phyloP scores from a whole-genome alignment of 2,888 invertebrate genomes.

The Saturnia pavonia region DNA sequence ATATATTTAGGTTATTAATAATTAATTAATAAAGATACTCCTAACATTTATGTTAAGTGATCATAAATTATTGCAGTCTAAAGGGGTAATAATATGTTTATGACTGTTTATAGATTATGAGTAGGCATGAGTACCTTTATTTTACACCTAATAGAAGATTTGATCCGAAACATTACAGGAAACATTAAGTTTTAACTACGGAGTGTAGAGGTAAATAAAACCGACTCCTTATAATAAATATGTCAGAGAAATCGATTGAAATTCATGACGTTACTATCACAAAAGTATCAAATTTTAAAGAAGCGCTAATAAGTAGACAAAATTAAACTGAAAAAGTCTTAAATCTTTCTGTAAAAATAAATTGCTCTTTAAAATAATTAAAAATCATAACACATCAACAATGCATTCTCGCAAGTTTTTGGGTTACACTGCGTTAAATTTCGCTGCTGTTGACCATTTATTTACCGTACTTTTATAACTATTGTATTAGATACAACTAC shows the following conservation, averaged over 20 bases:
- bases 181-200: not conserved
- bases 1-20: too few relatives aligned
- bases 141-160: too few relatives aligned
- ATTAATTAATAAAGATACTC: too few relatives aligned
- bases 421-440: too few relatives aligned
- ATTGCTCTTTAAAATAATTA: not conserved
- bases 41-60: too few relatives aligned
- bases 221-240: not conserved
- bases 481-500: not conserved
- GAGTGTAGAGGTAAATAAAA: not conserved
- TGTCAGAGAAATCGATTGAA: not conserved
- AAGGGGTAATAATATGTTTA: too few relatives aligned
- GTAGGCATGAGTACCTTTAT: too few relatives aligned
- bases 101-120: too few relatives aligned
- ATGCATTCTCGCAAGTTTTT: not conserved
- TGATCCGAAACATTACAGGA: too few relatives aligned
- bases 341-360: not conserved
- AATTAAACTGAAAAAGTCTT: not conserved
- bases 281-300: not conserved
- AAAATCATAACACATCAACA: not conserved
- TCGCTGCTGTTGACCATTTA: not conserved
- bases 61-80: too few relatives aligned
- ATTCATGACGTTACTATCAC: not conserved
- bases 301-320: not conserved
- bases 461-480: not conserved